Percentiles rank a stretch among this genome's conserved stretches.
Evolutionary conservation across 2,797 vertebrate species (phyloP).

Genomic region (Glossophaga mutica): DNA sequence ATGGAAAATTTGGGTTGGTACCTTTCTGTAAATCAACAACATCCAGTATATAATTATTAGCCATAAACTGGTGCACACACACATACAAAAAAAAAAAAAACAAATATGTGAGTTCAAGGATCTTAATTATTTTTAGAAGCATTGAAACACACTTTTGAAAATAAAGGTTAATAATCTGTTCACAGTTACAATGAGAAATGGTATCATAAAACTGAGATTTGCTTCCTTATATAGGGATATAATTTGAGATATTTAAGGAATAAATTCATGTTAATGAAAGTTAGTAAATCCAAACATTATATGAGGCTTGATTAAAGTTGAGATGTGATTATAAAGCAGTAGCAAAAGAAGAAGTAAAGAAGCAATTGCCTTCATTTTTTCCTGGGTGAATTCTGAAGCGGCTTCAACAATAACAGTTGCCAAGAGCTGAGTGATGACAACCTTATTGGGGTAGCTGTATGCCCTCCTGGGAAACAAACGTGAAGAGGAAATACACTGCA

Average conservation of each 20-base stretch:
- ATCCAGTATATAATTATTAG: neutral
- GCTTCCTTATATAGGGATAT: neutral
- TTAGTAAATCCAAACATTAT: neutral
- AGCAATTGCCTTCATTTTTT: neutral
- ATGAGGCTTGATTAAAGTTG: neutral
- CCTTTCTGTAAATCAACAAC: conserved; percentile 30
- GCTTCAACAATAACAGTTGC: neutral
- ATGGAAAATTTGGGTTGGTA: neutral
- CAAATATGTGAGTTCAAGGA: neutral
- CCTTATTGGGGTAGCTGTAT: neutral
- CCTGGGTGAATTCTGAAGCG: neutral
- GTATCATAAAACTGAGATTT: conserved; percentile 14
- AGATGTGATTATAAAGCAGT: conserved; percentile 20
- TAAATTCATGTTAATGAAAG: conserved; percentile 47
- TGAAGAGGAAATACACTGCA: neutral
- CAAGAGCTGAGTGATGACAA: neutral
- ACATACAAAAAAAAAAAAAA: neutral
- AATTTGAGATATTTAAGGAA: conserved; percentile 18
- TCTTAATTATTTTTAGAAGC: conserved; percentile 43
- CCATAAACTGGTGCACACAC: neutral
- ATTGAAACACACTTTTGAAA: conserved; percentile 15
- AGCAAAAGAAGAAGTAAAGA: neutral
- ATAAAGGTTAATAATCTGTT: conserved; percentile 51
- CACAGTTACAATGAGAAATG: conserved; percentile 20
- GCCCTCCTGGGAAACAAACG: neutral